Evolutionary conservation across 1,140 invertebrate genomes (phyloP).

Genomic region (Drosophila nigrodunni): DNA sequence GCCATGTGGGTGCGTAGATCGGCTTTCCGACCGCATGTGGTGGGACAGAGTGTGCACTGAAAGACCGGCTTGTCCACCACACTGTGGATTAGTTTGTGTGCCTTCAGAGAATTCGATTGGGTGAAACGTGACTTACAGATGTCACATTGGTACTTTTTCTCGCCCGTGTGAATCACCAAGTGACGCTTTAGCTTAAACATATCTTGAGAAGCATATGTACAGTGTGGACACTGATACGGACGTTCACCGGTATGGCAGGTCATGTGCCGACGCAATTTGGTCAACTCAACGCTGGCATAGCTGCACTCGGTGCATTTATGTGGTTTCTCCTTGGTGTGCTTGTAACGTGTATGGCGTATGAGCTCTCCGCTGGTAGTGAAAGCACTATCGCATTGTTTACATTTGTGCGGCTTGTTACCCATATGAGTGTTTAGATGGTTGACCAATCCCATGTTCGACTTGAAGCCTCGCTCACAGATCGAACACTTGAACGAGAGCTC

Average conservation of each 20-base stretch:
- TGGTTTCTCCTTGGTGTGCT: constrained; percentile 97
- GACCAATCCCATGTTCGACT: constrained; percentile 95
- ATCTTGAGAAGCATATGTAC: constrained; percentile 98
- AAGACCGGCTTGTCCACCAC: constrained; percentile 97
- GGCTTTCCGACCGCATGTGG: constrained; percentile 98
- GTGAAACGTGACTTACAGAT: constrained; percentile 96
- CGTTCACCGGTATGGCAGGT: constrained; percentile 94
- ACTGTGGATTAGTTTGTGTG: constrained; percentile 97
- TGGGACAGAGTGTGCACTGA: constrained; percentile 97
- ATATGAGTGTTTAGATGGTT: constrained; percentile 99
- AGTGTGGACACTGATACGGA: constrained; percentile 94
- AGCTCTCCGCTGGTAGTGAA: constrained; percentile 98
- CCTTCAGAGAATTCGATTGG: constrained; percentile 97
- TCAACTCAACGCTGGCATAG: constrained; percentile 97
- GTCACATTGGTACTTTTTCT: constrained; percentile 93
- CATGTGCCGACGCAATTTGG: constrained; percentile 96
- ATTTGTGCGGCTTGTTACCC: constrained; percentile 96
- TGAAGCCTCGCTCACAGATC: constrained; percentile 97
- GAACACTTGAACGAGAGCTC: constrained; percentile 96
- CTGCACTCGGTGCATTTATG: constrained; percentile 97
- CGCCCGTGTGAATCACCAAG: constrained; percentile 97
- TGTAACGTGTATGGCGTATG: constrained; percentile 95
- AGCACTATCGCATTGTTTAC: constrained; percentile 95
- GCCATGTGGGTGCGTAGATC: constrained; percentile 98
- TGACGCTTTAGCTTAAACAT: constrained; percentile 98